These are phyloP conservation scores for Dasypolia templi DNA, from an alignment of 2,888 invertebrate genomes.

Conservation along the genomic window DNA sequence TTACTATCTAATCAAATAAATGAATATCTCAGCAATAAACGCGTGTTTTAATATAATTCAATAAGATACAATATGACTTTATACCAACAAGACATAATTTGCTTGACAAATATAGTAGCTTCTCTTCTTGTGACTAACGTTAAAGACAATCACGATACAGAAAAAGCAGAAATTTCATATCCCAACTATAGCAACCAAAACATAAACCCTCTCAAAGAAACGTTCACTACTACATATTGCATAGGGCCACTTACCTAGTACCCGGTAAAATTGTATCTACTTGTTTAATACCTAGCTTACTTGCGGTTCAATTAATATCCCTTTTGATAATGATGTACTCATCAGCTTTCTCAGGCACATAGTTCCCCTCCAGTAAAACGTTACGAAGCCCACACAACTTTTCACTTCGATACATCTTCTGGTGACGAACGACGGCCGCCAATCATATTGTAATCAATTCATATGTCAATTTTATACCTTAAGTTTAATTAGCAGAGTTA, in stretches of 20 bases:
- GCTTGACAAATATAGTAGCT: not conserved
- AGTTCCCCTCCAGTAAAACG: constrained; percentile 78
- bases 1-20: constrained; percentile 57
- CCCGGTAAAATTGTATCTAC: not conserved
- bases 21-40: constrained; percentile 55
- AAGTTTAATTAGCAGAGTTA: constrained; percentile 76
- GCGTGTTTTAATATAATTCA: constrained; percentile 1
- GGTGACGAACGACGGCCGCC: constrained; percentile 70
- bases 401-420: constrained; percentile 63
- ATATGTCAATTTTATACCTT: constrained; percentile 76
- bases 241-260: not conserved
- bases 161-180: not conserved
- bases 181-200: not conserved
- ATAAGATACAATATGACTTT: not conserved
- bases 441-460: too few species aligned
- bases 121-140: not conserved
- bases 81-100: not conserved
- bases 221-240: not conserved
- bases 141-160: not conserved
- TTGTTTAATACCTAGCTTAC: not conserved
- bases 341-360: constrained; percentile 69
- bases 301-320: constrained; percentile 52
- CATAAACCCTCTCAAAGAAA: not conserved
- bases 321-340: constrained; percentile 68
- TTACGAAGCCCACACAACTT: constrained; percentile 72